Percentiles rank a stretch among this genome's conserved stretches.
Conservation (phyloP, 2,113 vertebrate genomes). For the Zootoca vivipara region DNA sequence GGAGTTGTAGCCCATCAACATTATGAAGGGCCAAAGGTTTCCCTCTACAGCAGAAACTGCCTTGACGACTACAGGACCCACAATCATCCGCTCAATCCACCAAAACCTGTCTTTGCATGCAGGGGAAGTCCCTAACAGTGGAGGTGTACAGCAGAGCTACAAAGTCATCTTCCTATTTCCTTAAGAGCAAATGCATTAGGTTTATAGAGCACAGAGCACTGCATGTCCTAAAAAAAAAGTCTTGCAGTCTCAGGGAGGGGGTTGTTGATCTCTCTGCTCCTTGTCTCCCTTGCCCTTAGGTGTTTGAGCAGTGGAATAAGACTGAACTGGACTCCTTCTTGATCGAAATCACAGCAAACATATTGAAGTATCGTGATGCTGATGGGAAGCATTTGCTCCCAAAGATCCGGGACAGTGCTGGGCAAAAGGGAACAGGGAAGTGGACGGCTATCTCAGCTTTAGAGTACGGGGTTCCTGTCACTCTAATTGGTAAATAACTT, state of each 20-base stretch:
- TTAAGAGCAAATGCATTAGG: no score
- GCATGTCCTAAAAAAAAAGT: neutral
- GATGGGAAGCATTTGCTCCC: conserved; percentile 89
- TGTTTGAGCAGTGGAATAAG: conserved; percentile 93
- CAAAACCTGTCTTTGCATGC: no score
- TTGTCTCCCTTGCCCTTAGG: conserved; percentile 67
- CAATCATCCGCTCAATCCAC: no score
- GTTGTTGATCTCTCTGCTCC: neutral
- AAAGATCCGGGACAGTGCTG: conserved; percentile 93
- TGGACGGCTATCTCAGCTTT: conserved; percentile 96
- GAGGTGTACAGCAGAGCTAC: no score
- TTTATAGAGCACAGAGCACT: neutral
- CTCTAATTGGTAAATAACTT: conserved; percentile 87
- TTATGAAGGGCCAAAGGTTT: no score
- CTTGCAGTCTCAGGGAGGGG: no score
- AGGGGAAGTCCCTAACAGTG: no score
- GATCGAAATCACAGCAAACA: conserved; percentile 96
- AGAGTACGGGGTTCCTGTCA: conserved; percentile 94
- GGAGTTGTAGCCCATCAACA: no score
- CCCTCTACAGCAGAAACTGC: no score
- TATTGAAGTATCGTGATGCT: conserved; percentile 86
- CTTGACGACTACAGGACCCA: no score
- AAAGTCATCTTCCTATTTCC: no score
- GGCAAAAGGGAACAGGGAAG: conserved; percentile 97
- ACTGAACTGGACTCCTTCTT: conserved; percentile 96